Evolutionary conservation across 92 coral and sea anemone genomes (phyloP), one percentile per base, ranked within the genome.

Genomic region (Pocillopora meandrina): DNA sequence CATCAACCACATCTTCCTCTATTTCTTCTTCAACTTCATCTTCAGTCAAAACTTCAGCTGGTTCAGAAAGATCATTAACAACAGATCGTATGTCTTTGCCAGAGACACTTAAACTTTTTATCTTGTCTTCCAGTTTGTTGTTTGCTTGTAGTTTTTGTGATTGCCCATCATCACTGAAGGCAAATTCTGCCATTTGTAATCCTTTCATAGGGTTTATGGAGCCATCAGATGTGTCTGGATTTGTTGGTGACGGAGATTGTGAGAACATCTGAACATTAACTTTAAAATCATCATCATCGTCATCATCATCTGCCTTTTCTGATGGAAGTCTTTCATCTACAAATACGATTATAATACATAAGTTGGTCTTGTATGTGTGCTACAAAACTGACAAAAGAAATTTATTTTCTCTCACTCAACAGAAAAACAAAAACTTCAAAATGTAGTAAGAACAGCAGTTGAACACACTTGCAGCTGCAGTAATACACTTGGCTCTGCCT

Each of bases 1-100:
- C 82, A 65, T 76, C 90, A 61, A 74, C 78, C 61, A 92, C 71
- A 72, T 94, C 98, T 47, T 96, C 97, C 67, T 90, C 93, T 17
- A 96, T 96, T 67, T 92, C 99, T 63, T 96, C 99, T 12, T 78
- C 84, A 3, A 93, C 94, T 65, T 96, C 98, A 71, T 96, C 98
- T 34, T 92, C 90, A 9, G 99, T 96, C 61, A 90, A 84, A 20
- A 91, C 83, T 21, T 96, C 98, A 16, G 90, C 90, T 33, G 89
- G 80, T 72, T 86, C 72, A 42, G 91, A 85, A 4, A 94, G 71
- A 72, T 96, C 82, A 71, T 96, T 94, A 72, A 77, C 86, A 0
- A 92, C 86, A 36, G 95, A 87, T 49, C 87, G 88, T 18, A 94
- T 68, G 68, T 96, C 95, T 65, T 85, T 93, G 47, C 86, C 95